phyloP scores from a whole-genome alignment of 2,888 invertebrate genomes.

The Ochlodes sylvanus region DNA sequence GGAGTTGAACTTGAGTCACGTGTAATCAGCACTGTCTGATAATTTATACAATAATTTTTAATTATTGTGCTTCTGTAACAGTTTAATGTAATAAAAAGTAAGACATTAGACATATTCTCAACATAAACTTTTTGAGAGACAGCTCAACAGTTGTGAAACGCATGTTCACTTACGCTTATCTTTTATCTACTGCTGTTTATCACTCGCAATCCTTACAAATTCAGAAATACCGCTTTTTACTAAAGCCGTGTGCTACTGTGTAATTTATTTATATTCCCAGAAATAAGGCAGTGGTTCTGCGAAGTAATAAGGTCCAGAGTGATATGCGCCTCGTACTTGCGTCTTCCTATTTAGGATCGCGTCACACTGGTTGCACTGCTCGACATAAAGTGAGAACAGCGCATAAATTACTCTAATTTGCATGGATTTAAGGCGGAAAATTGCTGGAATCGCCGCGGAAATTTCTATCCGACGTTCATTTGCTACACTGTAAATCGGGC shows the following conservation, averaged over 20 bases:
- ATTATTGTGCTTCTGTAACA: no score
- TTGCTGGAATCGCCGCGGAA: constrained; percentile 60
- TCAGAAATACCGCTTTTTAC: constrained; percentile 34
- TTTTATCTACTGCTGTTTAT: constrained; percentile 27
- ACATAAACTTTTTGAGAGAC: constrained; percentile 18
- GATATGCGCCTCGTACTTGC: constrained; percentile 30
- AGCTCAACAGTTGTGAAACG: constrained; percentile 22
- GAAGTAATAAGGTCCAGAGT: constrained; percentile 46
- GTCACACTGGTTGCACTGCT: constrained; percentile 40
- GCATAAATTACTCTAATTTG: constrained; percentile 64
- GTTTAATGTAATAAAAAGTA: neutral
- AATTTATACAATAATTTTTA: no score
- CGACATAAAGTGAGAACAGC: constrained; percentile 47
- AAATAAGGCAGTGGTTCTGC: constrained; percentile 43
- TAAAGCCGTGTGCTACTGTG: constrained; percentile 12
- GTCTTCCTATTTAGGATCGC: constrained; percentile 46
- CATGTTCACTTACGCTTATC: constrained; percentile 11
- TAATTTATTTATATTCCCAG: constrained; percentile 37
- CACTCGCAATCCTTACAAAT: constrained; percentile 24
- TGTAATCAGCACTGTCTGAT: no score
- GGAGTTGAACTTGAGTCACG: no score
- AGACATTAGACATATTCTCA: neutral
- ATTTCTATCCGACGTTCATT: constrained; percentile 70
- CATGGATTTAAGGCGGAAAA: constrained; percentile 66
- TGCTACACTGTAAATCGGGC: constrained; percentile 66